These are phyloP conservation scores for Neoarius graeffei DNA, from an alignment of 2,113 vertebrate species.

Conservation along the genomic window DNA sequence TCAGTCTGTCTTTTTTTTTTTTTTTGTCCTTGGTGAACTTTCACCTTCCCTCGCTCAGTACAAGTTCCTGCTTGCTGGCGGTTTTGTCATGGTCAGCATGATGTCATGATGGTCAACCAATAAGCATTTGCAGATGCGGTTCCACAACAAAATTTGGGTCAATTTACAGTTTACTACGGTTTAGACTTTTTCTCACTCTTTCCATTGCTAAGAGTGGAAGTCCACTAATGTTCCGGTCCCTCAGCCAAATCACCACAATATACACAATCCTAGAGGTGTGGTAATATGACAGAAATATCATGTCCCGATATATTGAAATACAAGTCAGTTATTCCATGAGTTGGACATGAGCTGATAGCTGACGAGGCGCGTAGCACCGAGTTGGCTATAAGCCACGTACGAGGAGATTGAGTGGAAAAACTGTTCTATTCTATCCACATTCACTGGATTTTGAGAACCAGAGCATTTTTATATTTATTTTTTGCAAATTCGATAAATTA, in stretches of 20 bases:
- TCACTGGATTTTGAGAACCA: too few species aligned
- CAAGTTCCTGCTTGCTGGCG: constrained; percentile 37
- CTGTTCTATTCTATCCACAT: too few species aligned
- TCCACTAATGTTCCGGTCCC: neutral
- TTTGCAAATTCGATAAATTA: too few species aligned
- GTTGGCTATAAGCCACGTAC: too few species aligned
- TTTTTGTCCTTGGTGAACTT: constrained; percentile 49
- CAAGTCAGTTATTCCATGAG: too few species aligned
- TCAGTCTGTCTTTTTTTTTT: constrained; percentile 31
- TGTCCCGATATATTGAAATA: neutral
- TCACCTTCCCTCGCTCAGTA: constrained; percentile 53
- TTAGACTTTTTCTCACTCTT: neutral
- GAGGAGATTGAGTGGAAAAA: too few species aligned
- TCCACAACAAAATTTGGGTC: constrained; percentile 38
- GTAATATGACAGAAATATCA: neutral
- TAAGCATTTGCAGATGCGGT: constrained; percentile 60
- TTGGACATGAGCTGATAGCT: too few species aligned
- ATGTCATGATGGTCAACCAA: constrained; percentile 55
- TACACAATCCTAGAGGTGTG: neutral
- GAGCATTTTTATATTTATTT: too few species aligned
- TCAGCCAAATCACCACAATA: neutral
- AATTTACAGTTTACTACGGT: constrained; percentile 8
- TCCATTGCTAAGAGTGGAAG: constrained; percentile 3
- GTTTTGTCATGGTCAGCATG: constrained; percentile 53
- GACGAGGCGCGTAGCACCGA: too few species aligned